phyloP scores from a whole-genome alignment of 2,888 invertebrate genomes.

The Lamproptera curius region DNA sequence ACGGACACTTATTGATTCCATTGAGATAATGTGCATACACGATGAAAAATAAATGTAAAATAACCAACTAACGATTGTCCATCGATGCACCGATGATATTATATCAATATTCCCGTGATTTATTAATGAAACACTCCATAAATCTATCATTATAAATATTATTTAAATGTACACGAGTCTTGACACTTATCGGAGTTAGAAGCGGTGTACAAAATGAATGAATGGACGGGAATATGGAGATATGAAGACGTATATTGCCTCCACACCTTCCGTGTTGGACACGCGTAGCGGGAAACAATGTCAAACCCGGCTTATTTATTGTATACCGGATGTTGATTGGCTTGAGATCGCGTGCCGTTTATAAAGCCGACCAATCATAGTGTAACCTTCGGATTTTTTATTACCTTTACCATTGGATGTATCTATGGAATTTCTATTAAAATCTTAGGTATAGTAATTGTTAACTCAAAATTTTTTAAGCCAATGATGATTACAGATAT shows the following conservation, averaged over 20 bases:
- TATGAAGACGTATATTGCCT: too few species aligned
- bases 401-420: too few species aligned
- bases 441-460: background rate
- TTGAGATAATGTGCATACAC: too few species aligned
- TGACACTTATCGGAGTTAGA: constrained; percentile 5
- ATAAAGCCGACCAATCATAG: constrained; percentile 11
- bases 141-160: constrained; percentile 17
- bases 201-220: constrained; percentile 7
- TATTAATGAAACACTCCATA: constrained; percentile 6
- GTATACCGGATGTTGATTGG: constrained; percentile 17
- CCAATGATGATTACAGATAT: background rate
- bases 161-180: constrained; percentile 2
- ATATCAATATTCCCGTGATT: constrained; percentile 7
- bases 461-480: background rate
- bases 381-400: background rate
- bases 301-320: constrained; percentile 14
- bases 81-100: constrained; percentile 4
- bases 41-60: too few species aligned
- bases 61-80: too few species aligned
- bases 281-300: constrained; percentile 10
- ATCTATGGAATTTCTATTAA: background rate
- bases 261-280: background rate
- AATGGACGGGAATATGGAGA: too few species aligned
- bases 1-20: too few species aligned
- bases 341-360: constrained; percentile 10